Evolutionary conservation across 2,888 invertebrate genomes (phyloP).

Genomic region (Onchidella celtica): DNA sequence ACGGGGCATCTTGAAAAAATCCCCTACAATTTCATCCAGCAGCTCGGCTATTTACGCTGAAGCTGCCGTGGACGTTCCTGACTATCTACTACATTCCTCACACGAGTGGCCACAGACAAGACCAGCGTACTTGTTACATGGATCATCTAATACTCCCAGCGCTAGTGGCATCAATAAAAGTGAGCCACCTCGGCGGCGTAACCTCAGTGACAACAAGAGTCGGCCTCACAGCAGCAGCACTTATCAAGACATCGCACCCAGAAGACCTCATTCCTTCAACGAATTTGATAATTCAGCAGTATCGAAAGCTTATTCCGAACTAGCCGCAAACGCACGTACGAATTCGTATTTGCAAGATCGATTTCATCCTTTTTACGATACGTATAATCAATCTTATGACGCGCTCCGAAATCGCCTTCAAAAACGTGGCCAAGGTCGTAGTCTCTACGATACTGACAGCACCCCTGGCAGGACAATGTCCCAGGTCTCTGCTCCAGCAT

Average conservation of each 20-base stretch:
- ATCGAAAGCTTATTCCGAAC: background rate
- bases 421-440: background rate
- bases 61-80: conserved; percentile 31
- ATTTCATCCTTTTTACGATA: conserved; percentile 12
- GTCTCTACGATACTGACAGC: background rate
- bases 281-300: background rate
- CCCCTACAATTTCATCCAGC: conserved; percentile 1
- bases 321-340: background rate
- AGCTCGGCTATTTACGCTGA: conserved; percentile 22
- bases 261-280: background rate
- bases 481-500: background rate
- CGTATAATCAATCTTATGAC: conserved; percentile 33
- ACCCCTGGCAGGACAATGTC: background rate
- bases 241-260: background rate
- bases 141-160: background rate
- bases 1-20: conserved; percentile 45
- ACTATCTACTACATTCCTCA: background rate
- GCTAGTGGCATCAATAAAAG: background rate
- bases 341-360: background rate
- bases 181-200: background rate
- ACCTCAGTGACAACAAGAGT: background rate
- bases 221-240: background rate
- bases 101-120: background rate
- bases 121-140: conserved; percentile 24
- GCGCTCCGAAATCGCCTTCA: conserved; percentile 11